These are phyloP conservation scores for Microctenopoma stevenorrisi DNA, from an alignment of 2,797 vertebrate species.

Conservation along the genomic window DNA sequence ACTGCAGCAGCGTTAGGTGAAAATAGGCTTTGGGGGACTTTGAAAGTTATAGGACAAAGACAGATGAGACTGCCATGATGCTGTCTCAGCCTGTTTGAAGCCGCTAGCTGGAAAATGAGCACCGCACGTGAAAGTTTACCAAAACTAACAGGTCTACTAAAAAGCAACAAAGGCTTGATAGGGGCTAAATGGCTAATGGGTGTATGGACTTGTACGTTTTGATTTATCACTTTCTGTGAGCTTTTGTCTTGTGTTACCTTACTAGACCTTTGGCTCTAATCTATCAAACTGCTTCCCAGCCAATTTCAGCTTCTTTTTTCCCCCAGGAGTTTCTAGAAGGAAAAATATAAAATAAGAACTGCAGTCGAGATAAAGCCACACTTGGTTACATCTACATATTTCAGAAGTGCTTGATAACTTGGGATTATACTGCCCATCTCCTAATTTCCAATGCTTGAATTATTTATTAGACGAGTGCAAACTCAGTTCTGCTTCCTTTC, in stretches of 20 bases:
- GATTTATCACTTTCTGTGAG: conserved; percentile 14
- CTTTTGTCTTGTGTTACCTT: not conserved
- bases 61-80: conserved; percentile 49
- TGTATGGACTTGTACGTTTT: conserved; percentile 3
- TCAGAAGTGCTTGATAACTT: conserved; percentile 16
- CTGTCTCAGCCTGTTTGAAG: conserved; percentile 11
- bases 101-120: conserved; percentile 28
- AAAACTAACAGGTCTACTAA: not conserved
- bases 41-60: conserved; percentile 56
- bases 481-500: not conserved
- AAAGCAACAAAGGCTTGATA: not conserved
- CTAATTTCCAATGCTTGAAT: conserved; percentile 18
- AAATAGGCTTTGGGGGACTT: conserved; percentile 46
- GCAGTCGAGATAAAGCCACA: not conserved
- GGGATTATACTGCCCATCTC: conserved; percentile 20
- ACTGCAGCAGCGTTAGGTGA: conserved; percentile 44
- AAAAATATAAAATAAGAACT: not conserved
- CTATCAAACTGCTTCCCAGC: not conserved
- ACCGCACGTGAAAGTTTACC: conserved; percentile 12
- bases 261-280: conserved; percentile 3
- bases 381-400: conserved; percentile 11
- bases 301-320: not conserved
- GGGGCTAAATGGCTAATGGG: not conserved
- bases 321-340: not conserved
- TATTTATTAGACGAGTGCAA: conserved; percentile 23